Evolutionary conservation across 1,140 invertebrate species (phyloP), one percentile per base, ranked within the genome.

Genomic region (Bombus difficillimus): DNA sequence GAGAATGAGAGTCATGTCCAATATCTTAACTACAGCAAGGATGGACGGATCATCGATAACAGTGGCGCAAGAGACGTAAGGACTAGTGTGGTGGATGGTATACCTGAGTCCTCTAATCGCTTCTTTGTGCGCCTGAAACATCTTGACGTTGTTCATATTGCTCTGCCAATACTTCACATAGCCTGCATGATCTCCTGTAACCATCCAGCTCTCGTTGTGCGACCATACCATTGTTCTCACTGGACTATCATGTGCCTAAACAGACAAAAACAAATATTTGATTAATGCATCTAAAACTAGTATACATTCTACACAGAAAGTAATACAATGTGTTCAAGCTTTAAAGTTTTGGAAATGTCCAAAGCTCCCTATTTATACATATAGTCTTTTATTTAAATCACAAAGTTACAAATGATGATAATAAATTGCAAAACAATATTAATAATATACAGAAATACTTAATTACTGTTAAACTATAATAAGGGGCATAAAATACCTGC

Each of bases 131-230:
- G 99, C 99, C 96, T 99, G 99, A 96, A 99, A 99, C 98, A 99
- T 99, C 97, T 99, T 99, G 34, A 99, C 99, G 96, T 99, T 99
- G 96, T 99, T 99, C 99, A 99, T 99, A 96, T 99, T 99, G 89
- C 98, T 99, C 96, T 99, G 99, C 99, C 99, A 99, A 96, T 99
- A 99, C 93, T 99, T 99, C 69, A 99, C 98, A 94, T 98, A 99
- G 57, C 99, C 99, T 72, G 97, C 97, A 94, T 99, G 99, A 96
- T 99, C 99, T 22, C 98, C 99, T 0, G 99, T 99, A 68, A 99
- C 98, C 98, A 99, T 99, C 99, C 99, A 99, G 89, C 98, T 97
- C 96, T 99, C 99, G 94, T 99, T 99, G 94, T 99, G 98, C 62
- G 99, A 99, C 99, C 99, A 99, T 25, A 99, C 98, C 99, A 99